Evolutionary conservation across 2,888 invertebrate species (phyloP).

Genomic region (Neocrepidodera transversa): DNA sequence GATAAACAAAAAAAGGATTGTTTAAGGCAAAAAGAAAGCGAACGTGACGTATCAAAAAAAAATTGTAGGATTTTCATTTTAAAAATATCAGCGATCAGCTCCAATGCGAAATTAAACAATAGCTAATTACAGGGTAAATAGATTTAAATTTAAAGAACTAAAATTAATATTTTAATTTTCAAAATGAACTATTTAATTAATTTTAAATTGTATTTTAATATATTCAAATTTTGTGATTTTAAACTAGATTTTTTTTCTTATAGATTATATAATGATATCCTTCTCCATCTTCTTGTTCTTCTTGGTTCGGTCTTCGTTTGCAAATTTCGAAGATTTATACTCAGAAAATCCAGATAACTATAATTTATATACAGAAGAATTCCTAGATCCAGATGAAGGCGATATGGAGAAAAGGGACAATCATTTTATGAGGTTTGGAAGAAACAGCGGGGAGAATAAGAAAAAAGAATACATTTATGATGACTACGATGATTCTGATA

Average conservation of each 20-base stretch:
- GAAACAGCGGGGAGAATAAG: conserved; percentile 40
- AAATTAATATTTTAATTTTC: no score
- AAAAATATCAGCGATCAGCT: no score
- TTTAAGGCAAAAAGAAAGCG: no score
- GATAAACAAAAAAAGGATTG: no score
- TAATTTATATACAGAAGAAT: conserved; percentile 37
- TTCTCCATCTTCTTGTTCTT: conserved; percentile 37
- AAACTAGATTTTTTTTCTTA: background rate
- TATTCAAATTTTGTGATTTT: no score
- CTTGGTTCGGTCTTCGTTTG: conserved; percentile 40
- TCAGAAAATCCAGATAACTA: conserved; percentile 32
- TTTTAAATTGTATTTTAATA: no score
- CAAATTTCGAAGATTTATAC: conserved; percentile 42
- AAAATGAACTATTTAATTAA: no score
- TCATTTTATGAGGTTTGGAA: conserved; percentile 47
- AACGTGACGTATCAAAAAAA: no score
- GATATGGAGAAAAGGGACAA: conserved; percentile 33
- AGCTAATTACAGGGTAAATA: no score
- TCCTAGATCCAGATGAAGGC: conserved; percentile 28
- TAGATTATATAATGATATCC: conserved; percentile 37
- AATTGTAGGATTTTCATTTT: no score
- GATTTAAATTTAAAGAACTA: no score
- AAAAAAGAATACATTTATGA: conserved; percentile 33
- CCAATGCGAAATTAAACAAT: no score
- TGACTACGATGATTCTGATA: conserved; percentile 43